A percentile compares a stretch with the other conserved stretches of the same genome.
These are phyloP conservation scores for Orchestia grillus DNA, from an alignment of 1,140 invertebrate genomes.

Conservation along the genomic window DNA sequence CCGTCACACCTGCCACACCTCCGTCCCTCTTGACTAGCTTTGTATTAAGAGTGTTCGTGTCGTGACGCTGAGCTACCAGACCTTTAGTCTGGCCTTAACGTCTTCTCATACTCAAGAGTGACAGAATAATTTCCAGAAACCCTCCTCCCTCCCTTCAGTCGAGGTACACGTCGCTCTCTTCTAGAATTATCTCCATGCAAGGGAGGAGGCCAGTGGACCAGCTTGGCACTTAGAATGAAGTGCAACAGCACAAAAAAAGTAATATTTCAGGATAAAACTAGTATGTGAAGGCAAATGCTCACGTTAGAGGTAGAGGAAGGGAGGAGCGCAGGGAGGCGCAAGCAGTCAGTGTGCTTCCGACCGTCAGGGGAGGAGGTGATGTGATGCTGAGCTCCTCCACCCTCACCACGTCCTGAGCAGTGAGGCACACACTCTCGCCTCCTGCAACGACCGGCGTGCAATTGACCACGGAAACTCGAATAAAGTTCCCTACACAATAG, in stretches of 20 bases:
- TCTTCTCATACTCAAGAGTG: neutral
- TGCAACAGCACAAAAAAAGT: neutral
- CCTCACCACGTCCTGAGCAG: slow-evolving; percentile 5
- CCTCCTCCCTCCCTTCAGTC: neutral
- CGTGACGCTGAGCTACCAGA: too few species aligned
- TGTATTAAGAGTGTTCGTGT: too few species aligned
- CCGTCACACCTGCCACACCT: neutral
- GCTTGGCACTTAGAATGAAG: neutral
- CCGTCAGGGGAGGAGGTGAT: slow-evolving; percentile 15
- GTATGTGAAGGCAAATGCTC: neutral
- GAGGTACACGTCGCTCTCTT: neutral
- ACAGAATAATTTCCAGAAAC: neutral
- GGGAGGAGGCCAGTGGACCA: neutral
- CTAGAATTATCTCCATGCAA: neutral
- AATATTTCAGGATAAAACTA: neutral
- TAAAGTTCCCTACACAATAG: neutral
- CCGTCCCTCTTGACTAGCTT: neutral
- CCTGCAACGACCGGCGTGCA: neutral
- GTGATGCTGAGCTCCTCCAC: slow-evolving; percentile 37
- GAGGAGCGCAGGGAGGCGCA: neutral
- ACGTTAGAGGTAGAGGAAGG: neutral
- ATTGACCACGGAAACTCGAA: neutral
- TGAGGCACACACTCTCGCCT: neutral
- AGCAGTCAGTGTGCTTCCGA: slow-evolving; percentile 23
- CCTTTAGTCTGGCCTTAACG: neutral